A percentile compares a stretch with the other conserved stretches of the same genome.
phyloP scores from a whole-genome alignment of 2,113 vertebrate species.

The Hyaena hyaena region DNA sequence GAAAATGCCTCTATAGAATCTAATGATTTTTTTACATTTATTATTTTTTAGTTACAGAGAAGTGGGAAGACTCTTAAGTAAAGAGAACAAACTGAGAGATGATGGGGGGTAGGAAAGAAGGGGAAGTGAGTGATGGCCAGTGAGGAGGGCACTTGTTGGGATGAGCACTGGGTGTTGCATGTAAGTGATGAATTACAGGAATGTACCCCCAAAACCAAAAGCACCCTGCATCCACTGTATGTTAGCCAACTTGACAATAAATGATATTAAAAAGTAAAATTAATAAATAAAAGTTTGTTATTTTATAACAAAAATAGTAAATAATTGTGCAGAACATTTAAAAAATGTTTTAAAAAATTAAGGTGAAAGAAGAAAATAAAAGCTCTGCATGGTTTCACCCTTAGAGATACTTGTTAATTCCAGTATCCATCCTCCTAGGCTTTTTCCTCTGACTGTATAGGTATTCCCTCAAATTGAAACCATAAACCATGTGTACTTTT shows the following conservation, averaged over 20 bases:
- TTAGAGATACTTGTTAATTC: not conserved
- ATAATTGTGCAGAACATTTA: not conserved
- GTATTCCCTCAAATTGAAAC: not conserved
- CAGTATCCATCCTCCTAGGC: not conserved
- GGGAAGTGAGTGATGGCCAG: too few species aligned
- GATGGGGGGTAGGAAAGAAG: too few species aligned
- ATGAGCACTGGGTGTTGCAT: too few species aligned
- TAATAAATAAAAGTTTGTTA: not conserved
- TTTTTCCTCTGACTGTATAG: not conserved
- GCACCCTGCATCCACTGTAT: too few species aligned
- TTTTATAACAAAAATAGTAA: not conserved
- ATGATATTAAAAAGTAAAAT: too few species aligned
- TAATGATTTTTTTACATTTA: not conserved
- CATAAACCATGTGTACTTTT: not conserved
- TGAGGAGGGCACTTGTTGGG: too few species aligned
- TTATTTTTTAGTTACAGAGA: too few species aligned
- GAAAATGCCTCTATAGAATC: not conserved
- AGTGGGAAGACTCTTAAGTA: too few species aligned
- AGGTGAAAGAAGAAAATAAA: constrained; percentile 36
- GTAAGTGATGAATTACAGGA: too few species aligned
- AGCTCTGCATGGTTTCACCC: not conserved
- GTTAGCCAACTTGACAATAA: too few species aligned
- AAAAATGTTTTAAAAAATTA: not conserved
- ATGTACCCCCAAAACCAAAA: too few species aligned
- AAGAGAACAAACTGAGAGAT: too few species aligned